These are phyloP conservation scores for Eleginops maclovinus DNA, from an alignment of 2,113 vertebrate species.

Conservation along the genomic window DNA sequence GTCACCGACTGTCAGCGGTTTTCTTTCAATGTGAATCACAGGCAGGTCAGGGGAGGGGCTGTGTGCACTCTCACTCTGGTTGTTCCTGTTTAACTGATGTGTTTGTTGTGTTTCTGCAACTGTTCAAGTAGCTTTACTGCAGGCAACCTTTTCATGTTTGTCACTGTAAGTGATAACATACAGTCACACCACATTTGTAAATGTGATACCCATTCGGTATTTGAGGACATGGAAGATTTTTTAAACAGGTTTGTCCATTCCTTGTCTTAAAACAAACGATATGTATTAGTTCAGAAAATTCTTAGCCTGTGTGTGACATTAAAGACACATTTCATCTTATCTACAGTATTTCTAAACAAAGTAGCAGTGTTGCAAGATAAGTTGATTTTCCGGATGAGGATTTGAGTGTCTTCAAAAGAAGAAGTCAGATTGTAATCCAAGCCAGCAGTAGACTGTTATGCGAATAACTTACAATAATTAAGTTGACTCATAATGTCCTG, in stretches of 20 bases:
- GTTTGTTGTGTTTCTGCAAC: background rate
- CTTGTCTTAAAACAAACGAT: background rate
- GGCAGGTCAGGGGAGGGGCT: conserved; percentile 21
- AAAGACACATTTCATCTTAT: background rate
- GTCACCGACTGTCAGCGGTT: conserved; percentile 81
- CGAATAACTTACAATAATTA: conserved; percentile 12
- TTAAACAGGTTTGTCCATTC: background rate
- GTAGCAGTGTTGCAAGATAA: conserved; percentile 4
- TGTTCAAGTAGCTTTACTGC: background rate
- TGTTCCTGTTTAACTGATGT: conserved; percentile 4
- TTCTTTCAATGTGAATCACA: conserved; percentile 53
- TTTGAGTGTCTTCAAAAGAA: background rate
- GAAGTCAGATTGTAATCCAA: conserved; percentile 9
- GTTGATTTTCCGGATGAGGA: conserved; percentile 16
- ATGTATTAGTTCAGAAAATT: background rate
- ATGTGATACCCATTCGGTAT: background rate
- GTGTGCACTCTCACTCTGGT: conserved; percentile 9
- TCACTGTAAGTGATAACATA: background rate
- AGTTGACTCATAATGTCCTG: background rate
- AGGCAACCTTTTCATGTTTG: background rate
- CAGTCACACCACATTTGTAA: background rate
- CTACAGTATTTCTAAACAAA: conserved; percentile 19
- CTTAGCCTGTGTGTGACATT: background rate
- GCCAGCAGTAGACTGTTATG: background rate
- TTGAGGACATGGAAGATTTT: background rate